Conservation (phyloP, 2,797 vertebrate species). For the Semotilus atromaculatus region DNA sequence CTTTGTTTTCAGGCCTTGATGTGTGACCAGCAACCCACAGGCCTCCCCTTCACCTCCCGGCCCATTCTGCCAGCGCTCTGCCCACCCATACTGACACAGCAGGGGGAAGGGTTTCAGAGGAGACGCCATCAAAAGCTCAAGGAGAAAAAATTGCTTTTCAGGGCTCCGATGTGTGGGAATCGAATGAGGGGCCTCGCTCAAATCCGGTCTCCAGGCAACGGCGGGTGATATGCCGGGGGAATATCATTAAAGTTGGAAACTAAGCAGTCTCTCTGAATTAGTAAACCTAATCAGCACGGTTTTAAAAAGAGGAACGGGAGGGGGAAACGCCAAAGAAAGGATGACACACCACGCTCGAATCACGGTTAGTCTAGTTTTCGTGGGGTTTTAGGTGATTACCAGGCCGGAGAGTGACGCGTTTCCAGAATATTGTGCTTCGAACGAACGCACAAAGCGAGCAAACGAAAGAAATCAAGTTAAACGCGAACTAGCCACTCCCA, state of each 20-base stretch:
- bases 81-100: constrained; percentile 98
- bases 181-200: constrained; percentile 98
- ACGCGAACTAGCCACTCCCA: constrained; percentile 66
- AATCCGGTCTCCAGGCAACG: constrained; percentile 99
- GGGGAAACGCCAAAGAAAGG: constrained; percentile 21
- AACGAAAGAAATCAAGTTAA: constrained; percentile 28
- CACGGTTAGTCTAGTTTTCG: constrained; percentile 2
- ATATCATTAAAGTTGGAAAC: constrained; percentile 99
- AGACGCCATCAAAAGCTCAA: constrained; percentile 97
- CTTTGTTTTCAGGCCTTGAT: constrained; percentile 99
- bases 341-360: constrained; percentile 39
- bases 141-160: constrained; percentile 97
- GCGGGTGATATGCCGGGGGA: constrained; percentile 93
- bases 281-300: constrained; percentile 82
- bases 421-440: not conserved
- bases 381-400: constrained; percentile 7
- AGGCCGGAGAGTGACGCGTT: not conserved
- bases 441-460: constrained; percentile 41
- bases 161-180: constrained; percentile 99
- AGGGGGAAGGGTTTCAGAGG: constrained; percentile 97
- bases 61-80: constrained; percentile 87
- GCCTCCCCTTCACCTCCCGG: constrained; percentile 85
- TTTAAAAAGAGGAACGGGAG: constrained; percentile 48
- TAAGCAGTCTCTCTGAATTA: constrained; percentile 89
- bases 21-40: constrained; percentile 92